These are phyloP conservation scores for Calycopis cecrops DNA, from an alignment of 1,140 invertebrate species.

Conservation along the genomic window DNA sequence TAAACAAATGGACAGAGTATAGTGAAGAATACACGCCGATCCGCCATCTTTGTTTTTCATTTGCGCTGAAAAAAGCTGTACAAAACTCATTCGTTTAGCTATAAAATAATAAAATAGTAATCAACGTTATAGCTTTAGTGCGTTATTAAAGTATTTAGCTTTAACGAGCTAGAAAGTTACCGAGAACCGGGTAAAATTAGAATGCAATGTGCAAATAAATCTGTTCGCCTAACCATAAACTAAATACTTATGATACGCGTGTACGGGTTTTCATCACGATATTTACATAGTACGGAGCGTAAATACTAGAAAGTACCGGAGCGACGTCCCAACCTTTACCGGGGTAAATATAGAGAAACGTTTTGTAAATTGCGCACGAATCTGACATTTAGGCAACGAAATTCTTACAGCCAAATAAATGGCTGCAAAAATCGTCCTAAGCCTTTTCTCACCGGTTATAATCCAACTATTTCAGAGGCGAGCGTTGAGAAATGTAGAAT, in stretches of 20 bases:
- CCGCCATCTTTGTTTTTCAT: too few species aligned
- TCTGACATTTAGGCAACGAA: slow-evolving; percentile 1
- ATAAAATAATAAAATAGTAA: too few species aligned
- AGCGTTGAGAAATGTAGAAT: slow-evolving; percentile 38
- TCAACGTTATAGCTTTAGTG: too few species aligned
- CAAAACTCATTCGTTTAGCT: too few species aligned
- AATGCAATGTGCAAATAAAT: slow-evolving; percentile 1
- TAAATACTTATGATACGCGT: not conserved
- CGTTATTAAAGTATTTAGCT: not conserved
- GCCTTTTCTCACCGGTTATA: slow-evolving; percentile 32
- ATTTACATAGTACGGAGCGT: not conserved
- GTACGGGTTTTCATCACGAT: not conserved
- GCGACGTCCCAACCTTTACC: too few species aligned
- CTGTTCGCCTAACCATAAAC: not conserved
- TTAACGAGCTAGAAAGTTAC: slow-evolving; percentile 5
- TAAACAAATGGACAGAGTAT: too few species aligned
- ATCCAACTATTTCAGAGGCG: slow-evolving; percentile 41
- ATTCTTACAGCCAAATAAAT: not conserved
- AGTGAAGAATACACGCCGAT: too few species aligned
- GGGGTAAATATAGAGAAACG: too few species aligned
- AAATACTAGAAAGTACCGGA: too few species aligned
- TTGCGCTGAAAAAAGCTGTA: too few species aligned
- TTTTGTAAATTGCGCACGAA: not conserved
- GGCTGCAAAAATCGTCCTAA: slow-evolving; percentile 28
- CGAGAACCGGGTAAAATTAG: not conserved